Conservation (phyloP, 2,113 vertebrate genomes). For the Craseonycteris thonglongyai region DNA sequence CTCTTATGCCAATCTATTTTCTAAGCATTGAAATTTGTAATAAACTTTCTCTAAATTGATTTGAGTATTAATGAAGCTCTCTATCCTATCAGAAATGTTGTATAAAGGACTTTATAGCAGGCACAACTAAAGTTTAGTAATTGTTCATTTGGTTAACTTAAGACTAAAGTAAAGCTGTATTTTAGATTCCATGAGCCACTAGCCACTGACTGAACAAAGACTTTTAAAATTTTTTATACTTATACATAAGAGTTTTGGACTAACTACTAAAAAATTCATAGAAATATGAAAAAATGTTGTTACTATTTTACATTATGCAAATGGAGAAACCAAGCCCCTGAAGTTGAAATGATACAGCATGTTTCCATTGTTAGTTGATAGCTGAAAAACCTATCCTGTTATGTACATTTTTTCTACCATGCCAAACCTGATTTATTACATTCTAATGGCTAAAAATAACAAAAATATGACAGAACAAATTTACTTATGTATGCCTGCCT, state of each 20-base stretch:
- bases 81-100: not conserved
- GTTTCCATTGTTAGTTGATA: not conserved
- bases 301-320: not conserved
- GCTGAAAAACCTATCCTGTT: not conserved
- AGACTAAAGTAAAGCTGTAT: not conserved
- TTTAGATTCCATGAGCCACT: not conserved
- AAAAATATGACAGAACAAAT: not conserved
- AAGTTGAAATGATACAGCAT: not conserved
- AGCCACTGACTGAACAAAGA: not conserved
- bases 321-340: not conserved
- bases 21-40: not conserved
- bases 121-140: not conserved
- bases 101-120: not conserved
- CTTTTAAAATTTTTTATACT: not conserved
- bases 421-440: not conserved
- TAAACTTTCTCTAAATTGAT: not conserved
- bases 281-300: not conserved
- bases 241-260: not conserved
- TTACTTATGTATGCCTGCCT: not conserved
- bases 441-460: not conserved
- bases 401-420: not conserved
- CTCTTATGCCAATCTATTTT: not conserved
- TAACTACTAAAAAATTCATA: not conserved
- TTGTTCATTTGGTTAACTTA: not conserved
- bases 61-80: not conserved